Base-by-base conservation (phyloP, 2,888 invertebrate species). In the Protodeltote pygarga region DNA sequence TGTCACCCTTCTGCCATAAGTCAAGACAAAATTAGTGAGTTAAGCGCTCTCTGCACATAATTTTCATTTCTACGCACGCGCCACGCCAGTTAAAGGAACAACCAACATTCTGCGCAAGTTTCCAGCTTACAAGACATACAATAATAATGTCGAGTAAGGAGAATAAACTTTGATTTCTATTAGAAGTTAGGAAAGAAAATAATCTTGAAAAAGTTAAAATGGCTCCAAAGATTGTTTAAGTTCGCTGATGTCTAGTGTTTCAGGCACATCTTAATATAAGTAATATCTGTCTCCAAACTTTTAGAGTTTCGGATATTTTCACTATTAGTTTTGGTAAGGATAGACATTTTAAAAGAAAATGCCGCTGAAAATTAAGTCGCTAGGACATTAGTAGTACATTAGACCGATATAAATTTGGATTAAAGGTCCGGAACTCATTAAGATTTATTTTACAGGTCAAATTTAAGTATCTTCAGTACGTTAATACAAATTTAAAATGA, bases 21-120 rank as follows among this genome's bases (percentile, higher is more conserved):
- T 82, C 79, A 81, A 71, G 73, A 64, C 60, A 66, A 78, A 83
- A 83, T 86, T 82, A 83, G 79, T 73, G 73, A 83, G 65, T 79
- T 76, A 76, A 71, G 70, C 52, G 42, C 47, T 47, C 74, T 71
- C 59, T 69, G 68, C 75, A 78, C 73, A 77, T 78, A 76, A 83
- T 84, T 80, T 78, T 79, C 76, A 76, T 83, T 83, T 77, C 52
- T 28, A 71, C 65, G 54, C 65, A 73, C 73, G 73, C 69, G 69
- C 46, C 45, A 46, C 59, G 49, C 57, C 47, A 45, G 47, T 53
- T 65, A 57, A 37, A 29, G 9, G 24, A 34, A 38, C 37, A 35
- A 61, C 45, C 46, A 41, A 46, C 47, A 58, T 69, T 65, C 44
- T 47, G 61, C 31, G 27, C 45, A 33, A 53, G 21, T 49, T 44